Percentiles rank a stretch among this genome's conserved stretches.
Evolutionary conservation across 2,888 invertebrate species (phyloP).

Genomic region (Dolomedes plantarius): DNA sequence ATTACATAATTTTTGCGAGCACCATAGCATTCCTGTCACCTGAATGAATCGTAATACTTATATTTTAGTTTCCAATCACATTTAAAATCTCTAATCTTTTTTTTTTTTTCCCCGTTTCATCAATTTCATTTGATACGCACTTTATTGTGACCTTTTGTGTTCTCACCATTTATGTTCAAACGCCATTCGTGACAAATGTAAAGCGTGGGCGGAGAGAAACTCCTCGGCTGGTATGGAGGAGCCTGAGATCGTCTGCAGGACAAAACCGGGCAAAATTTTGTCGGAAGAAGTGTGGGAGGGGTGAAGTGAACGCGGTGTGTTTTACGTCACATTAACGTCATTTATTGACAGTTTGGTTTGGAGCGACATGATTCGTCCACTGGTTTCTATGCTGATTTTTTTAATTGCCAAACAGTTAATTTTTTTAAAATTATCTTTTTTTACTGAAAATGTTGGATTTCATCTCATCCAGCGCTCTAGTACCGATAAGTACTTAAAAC

Average conservation of each 20-base stretch:
- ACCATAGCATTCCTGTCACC: no score
- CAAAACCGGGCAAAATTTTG: not conserved
- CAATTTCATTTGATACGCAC: no score
- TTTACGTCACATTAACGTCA: slow-evolving; percentile 58
- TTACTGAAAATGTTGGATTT: no score
- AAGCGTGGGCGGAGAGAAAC: not conserved
- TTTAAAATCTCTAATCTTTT: no score
- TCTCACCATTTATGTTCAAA: not conserved
- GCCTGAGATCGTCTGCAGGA: not conserved
- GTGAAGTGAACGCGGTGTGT: not conserved
- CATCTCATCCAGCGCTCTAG: no score
- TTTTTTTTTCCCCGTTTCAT: no score
- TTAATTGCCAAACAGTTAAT: no score
- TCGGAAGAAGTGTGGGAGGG: not conserved
- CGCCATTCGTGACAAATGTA: not conserved
- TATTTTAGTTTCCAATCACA: no score
- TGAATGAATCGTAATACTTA: no score
- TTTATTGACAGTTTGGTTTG: not conserved
- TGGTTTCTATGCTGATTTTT: slow-evolving; percentile 24
- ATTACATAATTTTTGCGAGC: no score
- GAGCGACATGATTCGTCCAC: not conserved
- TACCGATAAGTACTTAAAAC: no score
- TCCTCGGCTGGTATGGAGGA: not conserved
- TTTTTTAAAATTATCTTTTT: no score
- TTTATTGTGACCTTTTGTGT: not conserved